Conservation (phyloP, 2,888 invertebrate species). For the Chymomyza caudatula region DNA sequence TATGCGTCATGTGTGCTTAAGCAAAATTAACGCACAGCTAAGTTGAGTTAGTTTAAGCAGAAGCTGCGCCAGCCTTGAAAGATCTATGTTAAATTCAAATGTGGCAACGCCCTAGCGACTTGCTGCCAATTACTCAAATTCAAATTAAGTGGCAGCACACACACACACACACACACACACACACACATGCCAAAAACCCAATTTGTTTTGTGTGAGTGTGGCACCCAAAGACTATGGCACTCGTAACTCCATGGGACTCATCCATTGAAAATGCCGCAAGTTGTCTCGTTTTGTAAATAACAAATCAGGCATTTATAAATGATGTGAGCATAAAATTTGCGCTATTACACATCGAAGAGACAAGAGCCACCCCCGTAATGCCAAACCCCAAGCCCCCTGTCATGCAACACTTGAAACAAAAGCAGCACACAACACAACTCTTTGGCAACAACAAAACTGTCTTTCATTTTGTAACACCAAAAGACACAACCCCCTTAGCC, state of each 20-base stretch:
- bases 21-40: background rate
- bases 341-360: conserved; percentile 36
- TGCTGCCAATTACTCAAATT: conserved; percentile 67
- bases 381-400: background rate
- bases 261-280: conserved; percentile 52
- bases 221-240: background rate
- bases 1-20: conserved; percentile 38
- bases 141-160: conserved; percentile 60
- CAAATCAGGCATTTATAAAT: conserved; percentile 78
- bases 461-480: conserved; percentile 6
- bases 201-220: conserved; percentile 8
- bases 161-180: conserved; percentile 29
- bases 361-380: background rate
- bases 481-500: background rate
- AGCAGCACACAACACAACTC: conserved; percentile 38
- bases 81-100: background rate
- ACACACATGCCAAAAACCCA: conserved; percentile 4
- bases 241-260: background rate
- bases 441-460: conserved; percentile 35
- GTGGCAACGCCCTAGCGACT: background rate
- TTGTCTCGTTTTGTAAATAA: conserved; percentile 76
- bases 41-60: background rate
- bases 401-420: conserved; percentile 61
- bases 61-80: too few relatives aligned
- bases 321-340: conserved; percentile 74